Base-by-base conservation (phyloP, 2,888 invertebrate genomes). In the Neoaliturus tenellus region DNA sequence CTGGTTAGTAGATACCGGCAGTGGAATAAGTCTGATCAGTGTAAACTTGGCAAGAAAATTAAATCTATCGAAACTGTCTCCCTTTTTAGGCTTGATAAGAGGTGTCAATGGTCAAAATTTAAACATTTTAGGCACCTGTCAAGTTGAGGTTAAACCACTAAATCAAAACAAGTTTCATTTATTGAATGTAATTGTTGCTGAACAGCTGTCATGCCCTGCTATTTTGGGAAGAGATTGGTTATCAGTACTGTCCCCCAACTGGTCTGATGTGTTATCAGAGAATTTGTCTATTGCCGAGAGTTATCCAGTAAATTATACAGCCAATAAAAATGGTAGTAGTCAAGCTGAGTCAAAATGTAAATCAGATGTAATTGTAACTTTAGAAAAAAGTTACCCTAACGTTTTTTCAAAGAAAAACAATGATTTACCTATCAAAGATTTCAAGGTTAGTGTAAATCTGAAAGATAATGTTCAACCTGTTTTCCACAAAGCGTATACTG, bases 1-100 rank as follows among this genome's bases (percentile, higher is more conserved):
- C 8, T 33, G 69, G 69, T 14, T 69, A 69, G 69, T 33, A 33
- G 69, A 69, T 69, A 69, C 69, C 4, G 35, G 28, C 31, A 69
- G 31, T 33, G 69, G n/a, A 69, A 33, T 69, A 31, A 69, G 33
- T 33, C 5, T 69, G 31, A n/a, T 69, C 2, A 69, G 35, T 69
- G 33, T n/a, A 28, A 20, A 6, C 33, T 6, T 69, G n/a, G 69
- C 69, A 2, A 10, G n/a, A 31, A 28, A 33, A 4, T 33, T 69
- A 31, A 69, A 69, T 5, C 31, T 69, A 1, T 33, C 35, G 3
- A 69, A 28, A 33, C n/a, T 69, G 69, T 69, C 69, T 28, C 69
- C 69, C 10, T 69, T 33, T 69, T 20, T 33, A 2, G 69, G 69
- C n/a, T 17, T 69, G 3, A 69, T 69, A 2, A 33, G 31, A 31